phyloP scores from a whole-genome alignment of 2,797 vertebrate species.

The Furcifer pardalis region DNA sequence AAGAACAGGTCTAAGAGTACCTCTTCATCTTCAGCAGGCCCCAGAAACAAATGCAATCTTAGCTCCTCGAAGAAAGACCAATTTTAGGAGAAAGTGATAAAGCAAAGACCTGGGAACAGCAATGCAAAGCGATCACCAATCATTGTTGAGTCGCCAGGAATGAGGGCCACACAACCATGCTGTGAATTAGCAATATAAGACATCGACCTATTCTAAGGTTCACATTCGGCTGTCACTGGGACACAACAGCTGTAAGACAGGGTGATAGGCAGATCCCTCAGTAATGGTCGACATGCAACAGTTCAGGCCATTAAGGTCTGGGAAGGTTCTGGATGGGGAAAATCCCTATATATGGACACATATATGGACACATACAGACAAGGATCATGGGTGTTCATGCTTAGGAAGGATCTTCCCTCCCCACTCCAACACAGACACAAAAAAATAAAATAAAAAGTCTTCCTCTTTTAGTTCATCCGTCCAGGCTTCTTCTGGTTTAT shows the following conservation, averaged over 20 bases:
- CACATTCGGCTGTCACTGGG: neutral
- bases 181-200: neutral
- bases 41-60: neutral
- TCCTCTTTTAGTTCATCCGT: constrained; percentile 43
- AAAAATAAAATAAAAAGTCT: neutral
- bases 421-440: neutral
- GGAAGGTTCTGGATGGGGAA: neutral
- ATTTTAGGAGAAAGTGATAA: neutral
- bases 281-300: constrained; percentile 26
- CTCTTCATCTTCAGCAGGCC: neutral
- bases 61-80: neutral
- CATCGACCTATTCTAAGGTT: neutral
- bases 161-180: neutral
- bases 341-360: constrained; percentile 6
- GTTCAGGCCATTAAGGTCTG: neutral
- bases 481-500: constrained; percentile 64
- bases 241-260: neutral
- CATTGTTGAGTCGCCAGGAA: neutral
- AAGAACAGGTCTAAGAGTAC: neutral
- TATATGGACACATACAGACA: neutral
- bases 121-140: neutral
- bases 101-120: neutral
- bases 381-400: constrained; percentile 3
- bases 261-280: constrained; percentile 1
- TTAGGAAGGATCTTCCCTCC: neutral